Evolutionary conservation across 1,140 invertebrate species (phyloP).

Genomic region (Sinonovacula constricta): DNA sequence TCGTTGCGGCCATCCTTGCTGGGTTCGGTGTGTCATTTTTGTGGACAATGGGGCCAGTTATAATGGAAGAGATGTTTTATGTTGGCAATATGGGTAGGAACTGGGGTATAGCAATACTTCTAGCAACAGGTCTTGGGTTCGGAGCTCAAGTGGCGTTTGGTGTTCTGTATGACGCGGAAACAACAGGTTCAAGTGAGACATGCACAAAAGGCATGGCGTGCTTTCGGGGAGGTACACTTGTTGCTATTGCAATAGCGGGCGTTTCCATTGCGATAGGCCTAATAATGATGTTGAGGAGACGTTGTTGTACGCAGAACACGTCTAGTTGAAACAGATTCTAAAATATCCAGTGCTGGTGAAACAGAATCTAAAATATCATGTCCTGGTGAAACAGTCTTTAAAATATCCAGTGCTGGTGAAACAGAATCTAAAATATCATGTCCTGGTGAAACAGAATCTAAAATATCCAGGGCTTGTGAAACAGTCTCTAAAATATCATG

Average conservation of each 20-base stretch:
- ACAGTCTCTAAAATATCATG: too few species aligned
- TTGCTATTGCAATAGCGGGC: not conserved
- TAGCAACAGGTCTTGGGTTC: slow-evolving; percentile 25
- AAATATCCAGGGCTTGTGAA: too few species aligned
- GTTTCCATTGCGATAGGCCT: slow-evolving; percentile 14
- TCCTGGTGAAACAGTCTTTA: too few species aligned
- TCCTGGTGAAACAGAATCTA: too few species aligned
- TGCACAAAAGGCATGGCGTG: slow-evolving; percentile 44
- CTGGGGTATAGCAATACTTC: slow-evolving; percentile 35
- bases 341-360: too few species aligned
- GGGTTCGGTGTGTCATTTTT: slow-evolving; percentile 32
- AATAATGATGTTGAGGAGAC: slow-evolving; percentile 12
- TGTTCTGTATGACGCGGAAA: slow-evolving; percentile 44
- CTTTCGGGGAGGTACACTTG: slow-evolving; percentile 23
- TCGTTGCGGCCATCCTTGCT: slow-evolving; percentile 28
- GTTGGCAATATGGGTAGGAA: slow-evolving; percentile 48
- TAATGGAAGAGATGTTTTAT: slow-evolving; percentile 49
- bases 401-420: too few species aligned
- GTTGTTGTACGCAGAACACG: too few species aligned
- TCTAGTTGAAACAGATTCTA: too few species aligned
- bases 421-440: too few species aligned
- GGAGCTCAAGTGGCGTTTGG: slow-evolving; percentile 32
- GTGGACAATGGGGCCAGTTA: slow-evolving; percentile 38
- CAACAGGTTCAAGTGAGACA: too few species aligned
- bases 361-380: too few species aligned